These are phyloP conservation scores for Urophycis tenuis DNA, from an alignment of 2,797 vertebrate species.

Conservation along the genomic window DNA sequence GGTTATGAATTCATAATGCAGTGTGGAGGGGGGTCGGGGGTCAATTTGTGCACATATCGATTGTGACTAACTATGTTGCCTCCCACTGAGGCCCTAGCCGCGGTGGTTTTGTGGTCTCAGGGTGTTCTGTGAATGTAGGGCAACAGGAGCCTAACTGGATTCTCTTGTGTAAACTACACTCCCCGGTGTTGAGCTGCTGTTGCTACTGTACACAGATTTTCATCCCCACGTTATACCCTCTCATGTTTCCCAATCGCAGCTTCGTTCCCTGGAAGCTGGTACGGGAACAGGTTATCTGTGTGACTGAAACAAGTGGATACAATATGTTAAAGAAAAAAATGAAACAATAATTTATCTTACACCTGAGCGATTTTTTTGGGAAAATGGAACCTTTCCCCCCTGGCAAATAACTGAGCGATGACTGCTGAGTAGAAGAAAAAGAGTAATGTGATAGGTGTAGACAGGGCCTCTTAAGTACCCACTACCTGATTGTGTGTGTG, in stretches of 20 bases:
- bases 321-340: neutral
- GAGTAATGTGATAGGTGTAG: slow-evolving; percentile 45
- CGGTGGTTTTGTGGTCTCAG: slow-evolving; percentile 42
- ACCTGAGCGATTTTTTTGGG: slow-evolving; percentile 35
- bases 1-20: slow-evolving; percentile 62
- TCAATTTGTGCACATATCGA: slow-evolving; percentile 62
- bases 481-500: slow-evolving; percentile 31
- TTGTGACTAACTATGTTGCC: slow-evolving; percentile 55
- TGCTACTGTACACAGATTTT: slow-evolving; percentile 64
- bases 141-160: slow-evolving; percentile 50
- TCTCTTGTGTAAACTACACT: slow-evolving; percentile 52
- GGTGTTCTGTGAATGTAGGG: slow-evolving; percentile 34
- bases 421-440: slow-evolving; percentile 9
- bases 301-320: neutral
- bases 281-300: slow-evolving; percentile 17
- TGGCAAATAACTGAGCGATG: slow-evolving; percentile 3
- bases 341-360: slow-evolving; percentile 25
- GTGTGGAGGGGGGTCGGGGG: slow-evolving; percentile 15
- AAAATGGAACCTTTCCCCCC: slow-evolving; percentile 11
- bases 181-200: slow-evolving; percentile 44
- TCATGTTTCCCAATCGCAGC: slow-evolving; percentile 36
- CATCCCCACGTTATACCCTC: slow-evolving; percentile 47
- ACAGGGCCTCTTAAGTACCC: slow-evolving; percentile 43
- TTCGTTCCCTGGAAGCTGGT: slow-evolving; percentile 21
- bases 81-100: slow-evolving; percentile 37